Conservation (phyloP, 2,888 invertebrate species). For the Spicauda simplicius region DNA sequence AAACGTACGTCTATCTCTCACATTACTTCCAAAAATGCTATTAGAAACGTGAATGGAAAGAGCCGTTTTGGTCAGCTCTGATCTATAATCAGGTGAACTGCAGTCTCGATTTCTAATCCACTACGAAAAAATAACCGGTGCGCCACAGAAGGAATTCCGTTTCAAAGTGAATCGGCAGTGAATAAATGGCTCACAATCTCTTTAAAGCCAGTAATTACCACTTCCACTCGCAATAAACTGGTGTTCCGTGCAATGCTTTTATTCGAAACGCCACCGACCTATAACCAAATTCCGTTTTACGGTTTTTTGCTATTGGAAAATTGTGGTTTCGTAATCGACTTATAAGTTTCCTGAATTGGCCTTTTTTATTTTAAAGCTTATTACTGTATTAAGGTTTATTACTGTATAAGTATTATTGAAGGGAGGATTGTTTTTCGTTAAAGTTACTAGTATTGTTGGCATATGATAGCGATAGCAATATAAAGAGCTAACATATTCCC, state of each 20-base stretch:
- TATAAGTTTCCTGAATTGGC: background rate
- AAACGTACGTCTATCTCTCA: too few relatives aligned
- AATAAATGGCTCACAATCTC: constrained; percentile 36
- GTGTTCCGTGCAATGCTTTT: constrained; percentile 30
- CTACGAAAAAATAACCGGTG: background rate
- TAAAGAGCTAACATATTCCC: too few relatives aligned
- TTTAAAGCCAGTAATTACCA: constrained; percentile 37
- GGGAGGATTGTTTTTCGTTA: too few relatives aligned
- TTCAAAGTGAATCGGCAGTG: constrained; percentile 29
- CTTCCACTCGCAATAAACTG: constrained; percentile 38
- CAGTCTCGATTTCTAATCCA: background rate
- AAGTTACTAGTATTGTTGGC: too few relatives aligned
- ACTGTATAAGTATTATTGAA: background rate
- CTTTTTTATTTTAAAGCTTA: constrained; percentile 1
- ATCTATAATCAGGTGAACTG: too few relatives aligned
- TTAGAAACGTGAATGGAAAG: too few relatives aligned
- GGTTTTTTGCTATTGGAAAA: constrained; percentile 20
- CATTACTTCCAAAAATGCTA: too few relatives aligned
- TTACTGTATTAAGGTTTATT: background rate
- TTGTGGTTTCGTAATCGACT: constrained; percentile 21
- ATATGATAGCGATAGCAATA: too few relatives aligned
- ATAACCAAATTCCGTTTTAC: constrained; percentile 32
- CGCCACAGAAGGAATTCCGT: constrained; percentile 24
- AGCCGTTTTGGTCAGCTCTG: too few relatives aligned
- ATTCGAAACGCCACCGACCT: constrained; percentile 34